These are phyloP conservation scores for Okamejei kenojei DNA, from an alignment of 2,797 vertebrate genomes.

Conservation along the genomic window DNA sequence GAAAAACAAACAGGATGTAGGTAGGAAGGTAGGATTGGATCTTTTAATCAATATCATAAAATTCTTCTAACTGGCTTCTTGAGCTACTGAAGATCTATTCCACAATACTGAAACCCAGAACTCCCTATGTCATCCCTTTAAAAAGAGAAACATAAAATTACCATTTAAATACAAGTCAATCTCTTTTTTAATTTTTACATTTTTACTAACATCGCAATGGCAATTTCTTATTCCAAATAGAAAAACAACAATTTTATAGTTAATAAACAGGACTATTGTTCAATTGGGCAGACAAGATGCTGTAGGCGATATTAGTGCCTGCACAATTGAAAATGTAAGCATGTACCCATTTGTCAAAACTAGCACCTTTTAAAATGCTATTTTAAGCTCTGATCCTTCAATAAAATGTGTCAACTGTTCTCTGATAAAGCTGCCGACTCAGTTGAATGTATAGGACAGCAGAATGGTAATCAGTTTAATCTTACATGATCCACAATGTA, in stretches of 20 bases:
- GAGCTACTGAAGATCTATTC: slow-evolving; percentile 30
- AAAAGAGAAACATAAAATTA: slow-evolving; percentile 32
- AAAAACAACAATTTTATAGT: neutral
- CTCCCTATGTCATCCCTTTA: slow-evolving; percentile 34
- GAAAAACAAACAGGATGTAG: slow-evolving; percentile 28
- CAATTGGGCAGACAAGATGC: neutral
- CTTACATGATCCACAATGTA: neutral
- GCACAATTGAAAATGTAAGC: neutral
- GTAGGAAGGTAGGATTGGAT: neutral
- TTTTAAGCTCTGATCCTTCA: neutral
- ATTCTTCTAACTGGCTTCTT: neutral
- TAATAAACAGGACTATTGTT: neutral
- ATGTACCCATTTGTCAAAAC: neutral
- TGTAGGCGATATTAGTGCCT: neutral
- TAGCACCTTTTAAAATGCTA: neutral
- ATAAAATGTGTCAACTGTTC: neutral
- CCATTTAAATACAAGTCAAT: neutral
- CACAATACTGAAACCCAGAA: slow-evolving; percentile 33
- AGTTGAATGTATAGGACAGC: neutral
- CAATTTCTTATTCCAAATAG: neutral
- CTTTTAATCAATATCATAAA: slow-evolving; percentile 35
- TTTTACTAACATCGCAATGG: neutral
- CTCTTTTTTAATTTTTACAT: neutral
- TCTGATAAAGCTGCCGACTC: neutral
- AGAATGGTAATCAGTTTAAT: neutral